Conservation (phyloP, 2,113 vertebrate species). For the Pitta sordida region DNA sequence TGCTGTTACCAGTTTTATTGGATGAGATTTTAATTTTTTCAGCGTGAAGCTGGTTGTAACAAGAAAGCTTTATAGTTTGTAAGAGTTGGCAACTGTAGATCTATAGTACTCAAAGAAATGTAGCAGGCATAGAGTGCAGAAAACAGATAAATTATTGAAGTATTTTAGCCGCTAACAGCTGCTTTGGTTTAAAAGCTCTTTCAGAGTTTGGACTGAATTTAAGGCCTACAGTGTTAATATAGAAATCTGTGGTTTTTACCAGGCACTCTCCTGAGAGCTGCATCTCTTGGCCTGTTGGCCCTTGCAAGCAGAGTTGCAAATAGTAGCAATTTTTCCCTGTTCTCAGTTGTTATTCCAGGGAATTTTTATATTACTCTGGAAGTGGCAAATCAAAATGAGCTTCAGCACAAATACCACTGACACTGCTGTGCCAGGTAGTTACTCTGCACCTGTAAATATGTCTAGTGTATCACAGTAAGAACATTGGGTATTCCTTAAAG, state of each 20-base stretch:
- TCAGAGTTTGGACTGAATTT: neutral
- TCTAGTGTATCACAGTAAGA: neutral
- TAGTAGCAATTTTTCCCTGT: neutral
- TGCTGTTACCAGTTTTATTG: neutral
- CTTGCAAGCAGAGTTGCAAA: neutral
- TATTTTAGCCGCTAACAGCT: neutral
- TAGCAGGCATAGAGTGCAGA: neutral
- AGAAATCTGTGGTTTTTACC: neutral
- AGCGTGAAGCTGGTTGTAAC: neutral
- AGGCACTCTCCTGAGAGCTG: neutral
- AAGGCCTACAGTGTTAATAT: neutral
- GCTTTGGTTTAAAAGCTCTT: neutral
- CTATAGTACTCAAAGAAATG: neutral
- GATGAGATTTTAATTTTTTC: conserved; percentile 9
- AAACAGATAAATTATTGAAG: neutral
- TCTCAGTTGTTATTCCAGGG: neutral
- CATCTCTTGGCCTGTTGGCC: neutral
- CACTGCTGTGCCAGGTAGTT: neutral
- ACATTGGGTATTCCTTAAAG: neutral
- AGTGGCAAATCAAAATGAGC: neutral
- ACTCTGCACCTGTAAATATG: neutral
- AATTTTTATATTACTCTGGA: neutral
- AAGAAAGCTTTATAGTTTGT: neutral
- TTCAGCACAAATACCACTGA: neutral
- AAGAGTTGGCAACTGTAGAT: neutral